Evolutionary conservation across 2,888 invertebrate genomes (phyloP).

Genomic region (Theretra japonica): DNA sequence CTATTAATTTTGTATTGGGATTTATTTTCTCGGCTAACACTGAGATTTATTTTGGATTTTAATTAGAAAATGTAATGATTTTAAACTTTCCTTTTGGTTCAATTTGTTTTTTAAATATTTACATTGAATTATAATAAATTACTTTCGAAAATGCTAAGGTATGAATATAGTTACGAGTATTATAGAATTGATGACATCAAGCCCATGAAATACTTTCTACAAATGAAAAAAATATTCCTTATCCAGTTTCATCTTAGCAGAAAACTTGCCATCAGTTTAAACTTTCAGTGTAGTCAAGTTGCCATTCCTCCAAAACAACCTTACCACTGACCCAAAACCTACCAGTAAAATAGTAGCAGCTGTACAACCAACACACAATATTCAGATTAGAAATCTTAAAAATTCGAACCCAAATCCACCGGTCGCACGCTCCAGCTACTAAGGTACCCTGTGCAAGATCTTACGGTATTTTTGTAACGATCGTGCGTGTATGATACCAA

Average conservation of each 20-base stretch:
- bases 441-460: slow-evolving; percentile 1
- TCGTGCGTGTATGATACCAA: slow-evolving; percentile 5
- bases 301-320: too few relatives aligned
- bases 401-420: neutral
- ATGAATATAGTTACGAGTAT: too few relatives aligned
- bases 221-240: neutral
- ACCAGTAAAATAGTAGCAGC: too few relatives aligned
- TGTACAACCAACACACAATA: too few relatives aligned
- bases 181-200: too few relatives aligned
- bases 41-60: slow-evolving; percentile 17
- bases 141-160: neutral
- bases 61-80: slow-evolving; percentile 15
- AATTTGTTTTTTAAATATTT: neutral
- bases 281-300: too few relatives aligned
- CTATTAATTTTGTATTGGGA: slow-evolving; percentile 47
- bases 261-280: too few relatives aligned
- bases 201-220: neutral
- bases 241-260: too few relatives aligned
- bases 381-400: too few relatives aligned
- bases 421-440: neutral
- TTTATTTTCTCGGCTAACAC: neutral
- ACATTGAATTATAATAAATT: slow-evolving; percentile 2
- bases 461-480: slow-evolving; percentile 19
- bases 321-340: too few relatives aligned
- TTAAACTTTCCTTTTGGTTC: slow-evolving; percentile 13